These are phyloP conservation scores for Cephalopterus ornatus DNA, from an alignment of 2,113 vertebrate species.

Conservation along the genomic window DNA sequence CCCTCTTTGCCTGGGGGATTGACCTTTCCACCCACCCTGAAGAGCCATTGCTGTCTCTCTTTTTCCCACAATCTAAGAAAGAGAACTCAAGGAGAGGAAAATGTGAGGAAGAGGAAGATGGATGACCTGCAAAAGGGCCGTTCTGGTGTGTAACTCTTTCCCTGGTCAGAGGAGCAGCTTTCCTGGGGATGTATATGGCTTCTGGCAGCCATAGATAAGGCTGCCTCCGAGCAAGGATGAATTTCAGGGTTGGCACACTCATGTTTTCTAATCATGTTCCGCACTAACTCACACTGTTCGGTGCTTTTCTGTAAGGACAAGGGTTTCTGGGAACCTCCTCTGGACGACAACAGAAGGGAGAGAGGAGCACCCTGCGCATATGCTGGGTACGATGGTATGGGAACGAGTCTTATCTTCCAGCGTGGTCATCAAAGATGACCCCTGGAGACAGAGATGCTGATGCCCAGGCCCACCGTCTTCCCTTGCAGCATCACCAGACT, in stretches of 20 bases:
- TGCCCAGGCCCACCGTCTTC: background rate
- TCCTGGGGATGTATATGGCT: background rate
- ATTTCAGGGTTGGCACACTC: background rate
- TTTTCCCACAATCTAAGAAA: background rate
- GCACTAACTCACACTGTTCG: background rate
- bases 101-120: background rate
- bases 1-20: fast-evolving
- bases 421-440: background rate
- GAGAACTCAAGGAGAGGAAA: background rate
- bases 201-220: background rate
- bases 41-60: background rate
- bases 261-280: background rate
- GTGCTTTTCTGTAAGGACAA: background rate
- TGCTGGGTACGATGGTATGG: too few species aligned
- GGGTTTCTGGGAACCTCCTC: background rate
- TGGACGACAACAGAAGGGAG: fast-evolving
- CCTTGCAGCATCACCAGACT: background rate
- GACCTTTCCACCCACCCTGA: background rate
- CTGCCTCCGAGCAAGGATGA: background rate
- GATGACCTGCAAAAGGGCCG: background rate
- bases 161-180: fast-evolving
- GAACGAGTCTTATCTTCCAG: background rate
- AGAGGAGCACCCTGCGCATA: background rate
- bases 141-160: fast-evolving
- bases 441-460: too few species aligned